These are phyloP conservation scores for Podocnemis expansa DNA, from an alignment of 2,113 vertebrate species.

Conservation along the genomic window DNA sequence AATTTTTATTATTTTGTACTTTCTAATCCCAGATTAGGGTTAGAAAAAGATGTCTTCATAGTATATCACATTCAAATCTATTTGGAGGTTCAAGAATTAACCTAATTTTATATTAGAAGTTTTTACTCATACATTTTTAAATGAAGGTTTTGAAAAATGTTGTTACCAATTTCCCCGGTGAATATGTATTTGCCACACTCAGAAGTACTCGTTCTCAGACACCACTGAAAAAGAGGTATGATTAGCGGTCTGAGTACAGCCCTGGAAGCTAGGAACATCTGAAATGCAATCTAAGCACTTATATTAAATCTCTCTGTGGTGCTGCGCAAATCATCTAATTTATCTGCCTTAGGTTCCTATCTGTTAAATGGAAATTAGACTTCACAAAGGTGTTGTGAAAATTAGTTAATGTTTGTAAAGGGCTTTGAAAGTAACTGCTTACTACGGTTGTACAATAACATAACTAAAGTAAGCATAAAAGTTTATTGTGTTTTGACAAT, in stretches of 20 bases:
- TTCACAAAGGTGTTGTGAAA: background rate
- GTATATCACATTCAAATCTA: background rate
- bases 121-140: background rate
- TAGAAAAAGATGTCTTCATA: background rate
- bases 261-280: no score
- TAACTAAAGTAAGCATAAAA: background rate
- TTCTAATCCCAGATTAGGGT: background rate
- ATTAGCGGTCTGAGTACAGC: no score
- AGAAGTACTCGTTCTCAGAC: no score
- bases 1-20: background rate
- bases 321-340: background rate
- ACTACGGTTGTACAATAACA: background rate
- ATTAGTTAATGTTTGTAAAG: background rate
- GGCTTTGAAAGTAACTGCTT: background rate
- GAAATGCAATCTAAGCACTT: no score
- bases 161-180: background rate
- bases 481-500: background rate
- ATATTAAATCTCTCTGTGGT: background rate
- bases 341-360: background rate
- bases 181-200: background rate
- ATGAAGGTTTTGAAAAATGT: background rate
- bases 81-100: background rate
- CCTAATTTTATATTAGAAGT: background rate
- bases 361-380: background rate
- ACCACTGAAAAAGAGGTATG: no score